A percentile compares a stretch with the other conserved stretches of the same genome.
These are phyloP conservation scores for Rhimphoctona megacephalus DNA, from an alignment of 2,888 invertebrate species.

Conservation along the genomic window DNA sequence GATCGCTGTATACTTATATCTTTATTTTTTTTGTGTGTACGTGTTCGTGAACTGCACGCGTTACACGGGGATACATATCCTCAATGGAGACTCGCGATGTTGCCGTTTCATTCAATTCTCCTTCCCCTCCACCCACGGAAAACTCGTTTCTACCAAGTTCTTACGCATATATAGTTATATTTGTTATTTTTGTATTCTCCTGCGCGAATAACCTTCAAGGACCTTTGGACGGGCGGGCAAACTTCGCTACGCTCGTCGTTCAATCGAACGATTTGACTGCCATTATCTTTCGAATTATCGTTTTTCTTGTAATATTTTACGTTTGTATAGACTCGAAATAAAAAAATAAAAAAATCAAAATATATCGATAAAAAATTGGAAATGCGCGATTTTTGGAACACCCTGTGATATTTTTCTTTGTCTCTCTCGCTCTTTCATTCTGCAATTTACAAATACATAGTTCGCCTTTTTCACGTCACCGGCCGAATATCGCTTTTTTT, in stretches of 20 bases:
- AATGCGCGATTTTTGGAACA: not conserved
- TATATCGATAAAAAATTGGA: not conserved
- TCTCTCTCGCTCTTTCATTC: not conserved
- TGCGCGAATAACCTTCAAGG: slow-evolving; percentile 10
- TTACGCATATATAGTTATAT: not conserved
- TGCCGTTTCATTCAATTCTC: slow-evolving; percentile 76
- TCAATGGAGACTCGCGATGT: slow-evolving; percentile 69
- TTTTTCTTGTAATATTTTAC: not conserved
- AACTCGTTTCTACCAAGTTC: slow-evolving; percentile 58
- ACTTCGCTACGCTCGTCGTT: not conserved
- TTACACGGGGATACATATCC: slow-evolving; percentile 59
- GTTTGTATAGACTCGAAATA: not conserved
- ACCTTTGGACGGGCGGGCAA: slow-evolving; percentile 1
- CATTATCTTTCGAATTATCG: not conserved
- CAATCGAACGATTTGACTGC: not conserved
- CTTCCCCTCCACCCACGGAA: slow-evolving; percentile 11
- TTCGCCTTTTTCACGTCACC: slow-evolving; percentile 51
- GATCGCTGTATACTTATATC: not conserved
- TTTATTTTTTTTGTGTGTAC: too few species aligned
- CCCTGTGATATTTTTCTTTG: not conserved
- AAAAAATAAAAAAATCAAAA: not conserved
- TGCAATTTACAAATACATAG: not conserved
- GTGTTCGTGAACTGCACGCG: slow-evolving; percentile 25
- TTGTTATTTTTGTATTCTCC: not conserved
- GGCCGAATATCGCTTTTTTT: slow-evolving; percentile 51